Conservation (phyloP, 2,113 vertebrate species). For the Pongo abelii region DNA sequence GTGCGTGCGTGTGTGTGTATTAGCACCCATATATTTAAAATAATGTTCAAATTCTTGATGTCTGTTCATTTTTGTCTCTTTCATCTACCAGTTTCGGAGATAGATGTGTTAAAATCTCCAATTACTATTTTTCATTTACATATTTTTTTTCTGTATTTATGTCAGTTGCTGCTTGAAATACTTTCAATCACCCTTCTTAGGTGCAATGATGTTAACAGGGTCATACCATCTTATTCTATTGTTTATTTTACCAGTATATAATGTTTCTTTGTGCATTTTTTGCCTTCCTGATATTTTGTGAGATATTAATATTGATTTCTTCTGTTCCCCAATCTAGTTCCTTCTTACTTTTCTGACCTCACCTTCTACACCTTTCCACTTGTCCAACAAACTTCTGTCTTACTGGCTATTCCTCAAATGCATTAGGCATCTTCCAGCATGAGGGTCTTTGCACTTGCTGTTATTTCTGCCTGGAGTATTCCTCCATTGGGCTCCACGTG, state of each 20-base stretch:
- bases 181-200: not conserved
- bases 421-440: not conserved
- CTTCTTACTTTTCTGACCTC: not conserved
- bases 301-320: not conserved
- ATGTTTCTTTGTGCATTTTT: not conserved
- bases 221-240: not conserved
- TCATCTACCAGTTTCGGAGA: not conserved
- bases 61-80: not conserved
- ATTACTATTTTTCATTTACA: not conserved
- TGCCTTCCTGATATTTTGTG: not conserved
- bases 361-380: not conserved
- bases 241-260: not conserved
- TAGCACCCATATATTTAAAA: not conserved
- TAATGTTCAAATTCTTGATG: not conserved
- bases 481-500: not conserved
- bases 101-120: not conserved
- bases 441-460: not conserved
- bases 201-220: not conserved
- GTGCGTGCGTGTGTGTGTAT: not conserved
- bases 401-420: not conserved
- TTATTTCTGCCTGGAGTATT: not conserved
- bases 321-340: not conserved
- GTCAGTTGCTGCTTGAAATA: not conserved
- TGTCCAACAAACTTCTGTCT: not conserved
- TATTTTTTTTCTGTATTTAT: slow-evolving; percentile 7